phyloP scores from a whole-genome alignment of 2,113 vertebrate species.

The Notechis scutatus region DNA sequence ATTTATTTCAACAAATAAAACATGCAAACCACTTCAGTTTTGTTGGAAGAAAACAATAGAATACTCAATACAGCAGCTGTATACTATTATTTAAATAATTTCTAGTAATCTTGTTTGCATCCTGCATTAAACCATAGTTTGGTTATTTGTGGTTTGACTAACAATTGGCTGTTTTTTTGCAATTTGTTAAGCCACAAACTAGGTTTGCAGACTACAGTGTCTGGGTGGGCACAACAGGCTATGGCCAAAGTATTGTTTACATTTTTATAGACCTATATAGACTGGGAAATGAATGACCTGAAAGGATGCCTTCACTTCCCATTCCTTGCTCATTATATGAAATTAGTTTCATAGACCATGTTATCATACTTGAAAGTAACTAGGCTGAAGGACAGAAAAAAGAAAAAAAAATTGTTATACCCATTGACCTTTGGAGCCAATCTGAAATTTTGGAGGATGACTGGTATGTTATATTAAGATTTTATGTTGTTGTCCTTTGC shows the following conservation, averaged over 20 bases:
- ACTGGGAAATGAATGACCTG: not conserved
- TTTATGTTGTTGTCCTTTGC: not conserved
- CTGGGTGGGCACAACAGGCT: not conserved
- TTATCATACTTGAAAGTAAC: not conserved
- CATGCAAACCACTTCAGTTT: not conserved
- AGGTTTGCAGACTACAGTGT: not conserved
- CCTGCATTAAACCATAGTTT: not conserved
- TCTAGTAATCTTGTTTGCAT: not conserved
- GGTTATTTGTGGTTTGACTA: not conserved
- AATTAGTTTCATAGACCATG: not conserved
- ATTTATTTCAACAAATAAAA: not conserved
- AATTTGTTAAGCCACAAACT: not conserved
- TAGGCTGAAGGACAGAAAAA: not conserved
- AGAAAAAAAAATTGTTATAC: not conserved
- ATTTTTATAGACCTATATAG: not conserved
- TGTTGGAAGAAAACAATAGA: not conserved
- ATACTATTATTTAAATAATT: not conserved
- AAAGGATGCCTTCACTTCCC: not conserved
- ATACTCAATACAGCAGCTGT: not conserved
- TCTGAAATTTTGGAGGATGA: not conserved
- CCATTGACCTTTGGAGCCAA: not conserved
- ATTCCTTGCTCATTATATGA: not conserved
- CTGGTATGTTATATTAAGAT: not conserved
- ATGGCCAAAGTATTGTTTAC: not conserved
- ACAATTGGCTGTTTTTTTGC: not conserved